Evolutionary conservation across 1,140 invertebrate species (phyloP), one percentile per base, ranked within the genome.

Genomic region (Orius laevigatus): DNA sequence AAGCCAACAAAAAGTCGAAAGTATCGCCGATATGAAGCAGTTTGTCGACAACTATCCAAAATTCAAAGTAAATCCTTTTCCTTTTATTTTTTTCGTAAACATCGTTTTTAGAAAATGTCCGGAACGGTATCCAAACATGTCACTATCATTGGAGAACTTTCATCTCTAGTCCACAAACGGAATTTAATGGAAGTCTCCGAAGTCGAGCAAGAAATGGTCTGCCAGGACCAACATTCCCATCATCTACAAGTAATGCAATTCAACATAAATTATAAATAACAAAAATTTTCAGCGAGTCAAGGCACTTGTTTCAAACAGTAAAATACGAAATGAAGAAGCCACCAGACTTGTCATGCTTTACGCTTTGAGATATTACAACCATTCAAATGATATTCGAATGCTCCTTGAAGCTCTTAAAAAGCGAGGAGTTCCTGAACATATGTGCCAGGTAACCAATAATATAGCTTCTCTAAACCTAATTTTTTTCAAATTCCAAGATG

Each of bases 21-120:
- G 88, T 53, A 98, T 99, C 58, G 75, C 81, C 0, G 95, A 98
- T 63, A 98, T 98, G 93, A 98, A 98, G 70, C 82, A 81, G 57
- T 99, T 99, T 70, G 87, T 98, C 9, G 95, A 98, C 62, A 84
- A 84, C 11, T 99, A 98, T 74, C 95, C 95, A 0, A 80, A 97
- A 56, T 98, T 98, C 62, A 97, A 96, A 67, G 72, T 74, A 58
- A 57, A 20, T 34, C 43, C 4, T 5, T 46, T 18, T 2, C 11
- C 19, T 20, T 14, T 35, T 53, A 16, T 5, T 45, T 16, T 25
- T 32, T 35, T 46, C 12, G 20, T 41, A 11, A n/a, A n/a, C 19
- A 5, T 14, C 32, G 2, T 12, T 61, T 59, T 52, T 70, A 83
- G 71, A 98, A 98, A 79, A 91, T 98, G 77, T 95, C 90, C 0